Percentiles rank a stretch among this genome's conserved stretches.
These are phyloP conservation scores for Epinotia brunnichana DNA, from an alignment of 2,888 invertebrate genomes.

Conservation along the genomic window DNA sequence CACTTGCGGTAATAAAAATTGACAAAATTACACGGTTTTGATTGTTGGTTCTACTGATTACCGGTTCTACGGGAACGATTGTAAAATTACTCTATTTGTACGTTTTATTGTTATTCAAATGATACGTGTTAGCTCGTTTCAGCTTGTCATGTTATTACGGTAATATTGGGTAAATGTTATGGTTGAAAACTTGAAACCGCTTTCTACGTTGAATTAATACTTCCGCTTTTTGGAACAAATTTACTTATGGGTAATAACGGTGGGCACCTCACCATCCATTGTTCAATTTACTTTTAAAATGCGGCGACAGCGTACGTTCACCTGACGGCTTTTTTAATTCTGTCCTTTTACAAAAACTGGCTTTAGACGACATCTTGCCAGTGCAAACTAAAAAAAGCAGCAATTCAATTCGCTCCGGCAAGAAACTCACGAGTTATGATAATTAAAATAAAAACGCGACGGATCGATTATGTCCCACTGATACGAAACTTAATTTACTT, in stretches of 20 bases:
- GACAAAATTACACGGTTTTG: conserved; percentile 77
- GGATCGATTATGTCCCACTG: conserved; percentile 65
- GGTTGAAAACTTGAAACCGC: conserved; percentile 55
- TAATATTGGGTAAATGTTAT: conserved; percentile 67
- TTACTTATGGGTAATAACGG: conserved; percentile 12
- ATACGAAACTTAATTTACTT: conserved; percentile 55
- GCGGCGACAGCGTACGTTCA: background rate
- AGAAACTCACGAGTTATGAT: conserved; percentile 45
- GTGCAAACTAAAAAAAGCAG: conserved; percentile 36
- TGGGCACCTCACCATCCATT: conserved; percentile 12
- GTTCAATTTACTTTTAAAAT: conserved; percentile 23
- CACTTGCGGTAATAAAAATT: conserved; percentile 77
- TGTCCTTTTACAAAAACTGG: conserved; percentile 55
- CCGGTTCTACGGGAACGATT: conserved; percentile 74
- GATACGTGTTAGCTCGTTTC: conserved; percentile 74
- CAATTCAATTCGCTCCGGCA: conserved; percentile 32
- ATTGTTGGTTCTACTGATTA: conserved; percentile 80
- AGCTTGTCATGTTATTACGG: conserved; percentile 73
- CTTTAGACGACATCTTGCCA: conserved; percentile 52
- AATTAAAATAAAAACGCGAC: conserved; percentile 54
- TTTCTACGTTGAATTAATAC: conserved; percentile 45
- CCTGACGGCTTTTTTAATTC: conserved; percentile 28
- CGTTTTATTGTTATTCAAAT: conserved; percentile 71
- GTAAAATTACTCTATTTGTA: conserved; percentile 79
- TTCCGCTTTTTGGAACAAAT: conserved; percentile 27